These are phyloP conservation scores for Seriola quinqueradiata DNA, from an alignment of 2,113 vertebrate genomes.

Conservation along the genomic window DNA sequence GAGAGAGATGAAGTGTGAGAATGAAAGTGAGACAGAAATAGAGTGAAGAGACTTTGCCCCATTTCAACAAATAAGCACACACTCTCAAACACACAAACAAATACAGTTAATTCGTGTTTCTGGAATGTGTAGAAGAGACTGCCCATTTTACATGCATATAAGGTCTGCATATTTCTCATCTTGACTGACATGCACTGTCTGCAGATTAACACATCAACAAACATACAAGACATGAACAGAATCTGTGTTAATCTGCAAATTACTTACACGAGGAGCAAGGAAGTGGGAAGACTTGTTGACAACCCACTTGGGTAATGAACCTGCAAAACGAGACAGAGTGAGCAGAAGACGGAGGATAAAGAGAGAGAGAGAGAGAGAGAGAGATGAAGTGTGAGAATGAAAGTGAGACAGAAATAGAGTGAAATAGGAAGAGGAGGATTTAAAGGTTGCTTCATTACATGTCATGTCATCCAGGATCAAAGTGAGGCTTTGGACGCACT, in stretches of 20 bases:
- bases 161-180: background rate
- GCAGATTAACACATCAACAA: slow-evolving; percentile 14
- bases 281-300: slow-evolving; percentile 96
- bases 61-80: slow-evolving; percentile 33
- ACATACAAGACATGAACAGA: slow-evolving; percentile 16
- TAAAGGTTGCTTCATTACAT: slow-evolving; percentile 19
- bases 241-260: slow-evolving; percentile 32
- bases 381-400: slow-evolving; percentile 1
- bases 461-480: slow-evolving; percentile 40
- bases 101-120: slow-evolving; percentile 5
- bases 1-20: background rate
- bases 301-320: slow-evolving; percentile 97
- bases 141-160: background rate
- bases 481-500: slow-evolving; percentile 22
- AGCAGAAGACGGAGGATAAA: background rate
- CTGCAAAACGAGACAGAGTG: slow-evolving; percentile 74
- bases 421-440: background rate
- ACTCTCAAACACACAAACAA: slow-evolving; percentile 24
- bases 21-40: background rate
- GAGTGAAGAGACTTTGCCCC: slow-evolving; percentile 7
- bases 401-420: background rate
- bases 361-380: background rate
- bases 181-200: background rate
- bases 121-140: background rate
- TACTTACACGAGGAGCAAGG: slow-evolving; percentile 93